Evolutionary conservation across 2,797 vertebrate species (phyloP), one percentile per base, ranked within the genome.

Genomic region (Pelochelys cantorii): DNA sequence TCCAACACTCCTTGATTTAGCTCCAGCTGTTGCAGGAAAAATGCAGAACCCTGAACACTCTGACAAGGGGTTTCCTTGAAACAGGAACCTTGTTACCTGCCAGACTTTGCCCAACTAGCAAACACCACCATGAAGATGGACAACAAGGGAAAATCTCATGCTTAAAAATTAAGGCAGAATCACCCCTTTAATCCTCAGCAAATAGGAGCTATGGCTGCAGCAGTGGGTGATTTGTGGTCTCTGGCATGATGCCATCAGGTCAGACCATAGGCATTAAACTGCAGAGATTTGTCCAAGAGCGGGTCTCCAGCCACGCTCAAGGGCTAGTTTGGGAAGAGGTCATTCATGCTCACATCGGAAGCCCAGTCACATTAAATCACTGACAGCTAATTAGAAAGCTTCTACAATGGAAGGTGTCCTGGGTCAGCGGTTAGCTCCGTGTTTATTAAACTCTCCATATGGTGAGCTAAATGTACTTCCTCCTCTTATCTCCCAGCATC

Each of bases 351-450:
- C 68, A 42, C 97, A 95, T 90, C 94, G 93, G 37, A 90, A 92
- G 91, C 95, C 90, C 94, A 93, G 92, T 75, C 92, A 80, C 95
- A 94, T 96, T 93, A 92, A 91, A 95, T 97, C 96, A 93, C 96
- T 97, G 96, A 95, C 95, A 97, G 94, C 97, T 97, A 95, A 97
- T 97, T 97, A 97, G 90, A 93, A 90, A 95, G 95, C 94, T 84
- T 90, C 92, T 92, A 88, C 92, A 93, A 91, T 9, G 87, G 84
- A 1, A 74, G 88, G 11, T 87, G 42, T 80, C 62, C 71, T 23
- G 0, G 92, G 89, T 77, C 85, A 80, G 92, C 94, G 88, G 75
- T 55, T 80, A 37, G 80, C 56, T 0, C 56, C 1, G 81, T 0
- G 7, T 14, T 60, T 18, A 25, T 57, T 8, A 79, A n/a, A 55